Evolutionary conservation across 2,797 vertebrate genomes (phyloP), one percentile per base, ranked within the genome.

Genomic region (Eutrigla gurnardus): DNA sequence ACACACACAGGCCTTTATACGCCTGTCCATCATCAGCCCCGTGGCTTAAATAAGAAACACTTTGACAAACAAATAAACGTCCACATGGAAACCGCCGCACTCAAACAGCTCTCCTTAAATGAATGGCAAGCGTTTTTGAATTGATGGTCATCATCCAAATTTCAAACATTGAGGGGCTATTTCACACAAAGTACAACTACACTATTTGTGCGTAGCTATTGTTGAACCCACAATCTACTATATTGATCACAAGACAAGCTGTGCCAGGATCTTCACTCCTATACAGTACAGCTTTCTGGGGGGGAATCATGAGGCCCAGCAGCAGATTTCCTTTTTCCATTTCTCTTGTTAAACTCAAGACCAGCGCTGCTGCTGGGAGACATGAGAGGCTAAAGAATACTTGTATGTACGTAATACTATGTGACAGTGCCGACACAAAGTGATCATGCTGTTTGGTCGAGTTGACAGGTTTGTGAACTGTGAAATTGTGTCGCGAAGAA

Each of bases 1-100:
- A 13, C 25, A 42, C 63, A 71, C 46, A 73, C 52, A 54, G 18
- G 37, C 18, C 74, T 74, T 54, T 64, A 74, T 79, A 80, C 70
- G 80, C 76, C 76, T 83, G 83, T 69, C 82, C 49, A 13, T 86
- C 81, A 81, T 52, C 43, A 70, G 63, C 75, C 64, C 65, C 52
- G 65, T 2, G 32, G 52, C 47, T 63, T 52, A 60, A 43, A 70
- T 17, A 67, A 43, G n/a, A 62, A 25, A 59, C 6, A 58, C 49
- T n/a, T 4, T 9, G 7, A 61, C 52, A 68, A 50, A 83, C 67
- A 70, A 58, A 71, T 35, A 69, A 43, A 78, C 8, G 36, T 35
- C 42, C 65, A 49, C 82, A 79, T 80, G 70, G 83, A 85, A 82
- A 82, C 78, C 59, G 49, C 17, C 18, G 17, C n/a, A 67, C 39